phyloP scores from a whole-genome alignment of 1,140 invertebrate species.

The Mesaphorura yosii region DNA sequence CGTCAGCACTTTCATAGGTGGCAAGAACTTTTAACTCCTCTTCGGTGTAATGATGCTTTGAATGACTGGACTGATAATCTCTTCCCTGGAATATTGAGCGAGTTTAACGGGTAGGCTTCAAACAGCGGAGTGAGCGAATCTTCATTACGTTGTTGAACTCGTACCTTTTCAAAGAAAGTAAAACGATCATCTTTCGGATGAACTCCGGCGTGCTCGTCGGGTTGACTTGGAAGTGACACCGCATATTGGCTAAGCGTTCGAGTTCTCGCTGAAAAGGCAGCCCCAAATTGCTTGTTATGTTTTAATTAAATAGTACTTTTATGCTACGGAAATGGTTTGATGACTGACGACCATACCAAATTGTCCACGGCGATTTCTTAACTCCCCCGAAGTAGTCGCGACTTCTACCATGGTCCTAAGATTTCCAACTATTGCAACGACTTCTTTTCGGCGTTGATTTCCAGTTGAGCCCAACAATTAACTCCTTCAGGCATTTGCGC shows the following conservation, averaged over 20 bases:
- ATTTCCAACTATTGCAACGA: too few relatives aligned
- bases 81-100: conserved; percentile 13
- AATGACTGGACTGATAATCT: conserved; percentile 26
- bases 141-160: neutral
- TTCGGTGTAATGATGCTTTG: conserved; percentile 24
- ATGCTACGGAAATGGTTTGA: conserved; percentile 1
- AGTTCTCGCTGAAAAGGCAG: conserved; percentile 6
- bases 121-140: neutral
- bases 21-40: conserved; percentile 24
- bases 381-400: neutral
- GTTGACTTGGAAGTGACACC: conserved; percentile 25
- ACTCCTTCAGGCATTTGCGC: too few relatives aligned
- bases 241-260: conserved; percentile 28
- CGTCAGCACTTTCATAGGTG: conserved; percentile 27
- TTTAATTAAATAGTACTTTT: too few relatives aligned
- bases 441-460: too few relatives aligned
- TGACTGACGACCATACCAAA: conserved; percentile 6
- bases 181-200: conserved; percentile 22
- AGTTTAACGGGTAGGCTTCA: neutral
- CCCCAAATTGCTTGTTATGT: too few relatives aligned
- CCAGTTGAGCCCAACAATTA: too few relatives aligned
- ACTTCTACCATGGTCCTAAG: neutral
- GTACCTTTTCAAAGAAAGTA: conserved; percentile 25
- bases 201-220: conserved; percentile 18
- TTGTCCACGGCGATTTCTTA: conserved; percentile 6